Evolutionary conservation across 2,888 invertebrate species (phyloP).

Genomic region (Eremobia ochroleuca): DNA sequence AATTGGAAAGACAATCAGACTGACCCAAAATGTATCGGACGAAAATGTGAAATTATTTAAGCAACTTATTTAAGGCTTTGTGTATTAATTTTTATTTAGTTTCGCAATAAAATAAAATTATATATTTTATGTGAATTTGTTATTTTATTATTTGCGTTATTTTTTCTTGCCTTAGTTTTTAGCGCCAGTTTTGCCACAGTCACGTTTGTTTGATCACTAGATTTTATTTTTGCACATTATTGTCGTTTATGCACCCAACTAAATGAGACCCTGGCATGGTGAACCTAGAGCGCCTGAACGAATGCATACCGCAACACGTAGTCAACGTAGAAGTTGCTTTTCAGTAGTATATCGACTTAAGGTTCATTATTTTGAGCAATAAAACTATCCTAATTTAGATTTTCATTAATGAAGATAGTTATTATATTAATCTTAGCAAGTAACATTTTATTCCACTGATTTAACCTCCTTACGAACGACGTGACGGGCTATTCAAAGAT

Average conservation of each 20-base stretch:
- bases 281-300: conserved; percentile 43
- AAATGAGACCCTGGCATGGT: background rate
- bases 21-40: conserved; percentile 63
- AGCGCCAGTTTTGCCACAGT: background rate
- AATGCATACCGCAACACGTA: conserved; percentile 43
- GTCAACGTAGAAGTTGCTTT: conserved; percentile 15
- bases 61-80: conserved; percentile 67
- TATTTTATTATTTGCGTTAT: conserved; percentile 63
- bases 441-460: background rate
- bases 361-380: background rate
- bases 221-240: conserved; percentile 27
- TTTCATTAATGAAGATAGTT: background rate
- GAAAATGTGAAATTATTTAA: conserved; percentile 63
- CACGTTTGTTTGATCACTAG: background rate
- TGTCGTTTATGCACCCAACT: background rate
- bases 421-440: background rate
- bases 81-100: conserved; percentile 78
- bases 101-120: conserved; percentile 73
- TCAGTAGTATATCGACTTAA: background rate
- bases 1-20: conserved; percentile 68
- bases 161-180: conserved; percentile 33
- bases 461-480: background rate
- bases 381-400: background rate
- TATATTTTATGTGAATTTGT: conserved; percentile 72
- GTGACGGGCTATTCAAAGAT: background rate